Evolutionary conservation across 1,140 invertebrate genomes (phyloP).

Genomic region (Spodoptera frugiperda): DNA sequence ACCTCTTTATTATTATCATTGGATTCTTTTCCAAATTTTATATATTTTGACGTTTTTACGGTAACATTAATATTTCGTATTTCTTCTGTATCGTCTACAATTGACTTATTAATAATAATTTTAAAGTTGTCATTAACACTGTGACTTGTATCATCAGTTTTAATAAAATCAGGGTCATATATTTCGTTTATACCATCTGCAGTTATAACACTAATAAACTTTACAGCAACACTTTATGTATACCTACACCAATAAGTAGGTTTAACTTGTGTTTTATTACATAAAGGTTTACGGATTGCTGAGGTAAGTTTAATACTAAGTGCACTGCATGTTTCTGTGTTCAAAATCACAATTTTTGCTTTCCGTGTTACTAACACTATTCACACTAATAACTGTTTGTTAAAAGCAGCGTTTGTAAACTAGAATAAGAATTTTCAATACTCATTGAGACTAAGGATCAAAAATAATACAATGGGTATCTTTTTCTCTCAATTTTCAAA

Average conservation of each 20-base stretch:
- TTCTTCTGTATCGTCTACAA: not conserved
- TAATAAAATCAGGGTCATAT: not conserved
- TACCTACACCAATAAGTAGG: conserved; percentile 1
- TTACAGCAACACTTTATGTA: conserved; percentile 30
- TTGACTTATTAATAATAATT: not conserved
- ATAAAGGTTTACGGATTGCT: conserved; percentile 32
- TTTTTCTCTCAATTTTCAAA: too few species aligned
- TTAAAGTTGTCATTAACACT: not conserved
- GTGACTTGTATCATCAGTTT: not conserved
- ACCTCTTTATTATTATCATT: not conserved
- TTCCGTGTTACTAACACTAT: conserved; percentile 37
- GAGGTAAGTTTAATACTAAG: conserved; percentile 41
- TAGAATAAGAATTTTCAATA: not conserved
- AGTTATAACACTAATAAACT: conserved; percentile 21
- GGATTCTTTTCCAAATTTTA: not conserved
- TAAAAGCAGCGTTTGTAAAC: not conserved
- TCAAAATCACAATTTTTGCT: conserved; percentile 27
- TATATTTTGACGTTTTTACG: not conserved
- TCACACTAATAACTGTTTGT: not conserved
- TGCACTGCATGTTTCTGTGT: conserved; percentile 49
- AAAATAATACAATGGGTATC: too few species aligned
- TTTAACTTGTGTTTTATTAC: conserved; percentile 20
- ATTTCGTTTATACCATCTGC: conserved; percentile 22
- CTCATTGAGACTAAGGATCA: too few species aligned
- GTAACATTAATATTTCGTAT: not conserved